phyloP scores from a whole-genome alignment of 1,140 invertebrate species.

The Caerostris extrusa region DNA sequence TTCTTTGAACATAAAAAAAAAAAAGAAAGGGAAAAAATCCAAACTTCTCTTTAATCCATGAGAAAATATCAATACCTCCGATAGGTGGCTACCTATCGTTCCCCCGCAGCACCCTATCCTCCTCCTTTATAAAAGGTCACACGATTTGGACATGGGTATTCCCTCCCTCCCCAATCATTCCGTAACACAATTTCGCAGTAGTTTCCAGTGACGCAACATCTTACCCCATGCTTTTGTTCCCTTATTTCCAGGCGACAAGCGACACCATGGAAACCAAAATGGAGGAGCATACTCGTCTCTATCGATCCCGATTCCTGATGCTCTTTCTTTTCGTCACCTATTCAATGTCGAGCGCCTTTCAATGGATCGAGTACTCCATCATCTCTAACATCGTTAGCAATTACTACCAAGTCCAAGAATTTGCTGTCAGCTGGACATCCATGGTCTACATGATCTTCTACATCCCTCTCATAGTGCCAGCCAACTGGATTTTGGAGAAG shows the following conservation, averaged over 20 bases:
- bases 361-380: conserved; percentile 79
- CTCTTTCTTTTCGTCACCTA: conserved; percentile 93
- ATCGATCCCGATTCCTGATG: conserved; percentile 89
- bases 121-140: neutral
- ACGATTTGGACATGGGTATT: neutral
- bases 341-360: conserved; percentile 85
- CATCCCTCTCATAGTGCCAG: conserved; percentile 97
- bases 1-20: neutral
- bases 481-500: conserved; percentile 95
- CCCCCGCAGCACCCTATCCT: neutral
- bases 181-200: neutral
- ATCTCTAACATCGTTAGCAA: conserved; percentile 71
- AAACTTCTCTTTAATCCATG: too few species aligned
- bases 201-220: neutral
- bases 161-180: neutral
- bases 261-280: conserved; percentile 51
- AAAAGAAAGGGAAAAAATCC: too few species aligned
- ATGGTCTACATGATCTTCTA: conserved; percentile 99
- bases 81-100: neutral
- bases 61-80: neutral
- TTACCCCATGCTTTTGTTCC: neutral
- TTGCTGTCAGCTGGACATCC: conserved; percentile 95
- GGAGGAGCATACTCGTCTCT: conserved; percentile 37
- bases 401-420: conserved; percentile 72
- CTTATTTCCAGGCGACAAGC: conserved; percentile 47